These are phyloP conservation scores for Muschampia plurimacula DNA, from an alignment of 2,888 invertebrate genomes.

Conservation along the genomic window DNA sequence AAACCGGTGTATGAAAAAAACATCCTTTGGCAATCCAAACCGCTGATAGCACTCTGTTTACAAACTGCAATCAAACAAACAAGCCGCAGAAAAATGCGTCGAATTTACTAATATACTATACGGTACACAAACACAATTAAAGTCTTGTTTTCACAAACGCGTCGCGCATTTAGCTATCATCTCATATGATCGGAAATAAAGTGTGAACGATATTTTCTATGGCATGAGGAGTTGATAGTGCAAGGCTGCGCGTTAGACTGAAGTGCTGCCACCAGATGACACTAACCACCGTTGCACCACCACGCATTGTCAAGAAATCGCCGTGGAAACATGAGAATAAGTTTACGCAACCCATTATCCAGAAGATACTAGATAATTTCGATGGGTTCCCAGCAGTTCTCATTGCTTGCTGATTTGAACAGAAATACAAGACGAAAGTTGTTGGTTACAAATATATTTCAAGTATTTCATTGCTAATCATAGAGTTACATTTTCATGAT, in stretches of 20 bases:
- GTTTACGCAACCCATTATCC: constrained; percentile 79
- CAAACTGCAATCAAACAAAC: constrained; percentile 51
- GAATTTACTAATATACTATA: no score
- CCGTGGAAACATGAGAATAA: constrained; percentile 75
- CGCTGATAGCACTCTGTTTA: constrained; percentile 24
- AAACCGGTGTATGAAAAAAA: background rate
- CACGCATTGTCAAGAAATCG: constrained; percentile 75
- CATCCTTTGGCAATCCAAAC: constrained; percentile 16
- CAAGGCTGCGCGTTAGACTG: constrained; percentile 76
- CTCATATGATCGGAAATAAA: constrained; percentile 50
- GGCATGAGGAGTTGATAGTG: constrained; percentile 67
- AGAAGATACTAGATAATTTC: constrained; percentile 74
- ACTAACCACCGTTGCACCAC: constrained; percentile 77
- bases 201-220: constrained; percentile 52
- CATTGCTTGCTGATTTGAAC: constrained; percentile 57
- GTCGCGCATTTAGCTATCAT: constrained; percentile 32
- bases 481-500: background rate
- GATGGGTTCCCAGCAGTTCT: constrained; percentile 52
- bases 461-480: constrained; percentile 17
- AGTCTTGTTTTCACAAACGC: constrained; percentile 22
- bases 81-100: constrained; percentile 51
- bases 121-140: constrained; percentile 47
- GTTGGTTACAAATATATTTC: constrained; percentile 13
- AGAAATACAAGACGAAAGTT: constrained; percentile 22
- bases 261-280: constrained; percentile 57